These are phyloP conservation scores for Leptocoma aspasia DNA, from an alignment of 2,113 vertebrate species.

Conservation along the genomic window DNA sequence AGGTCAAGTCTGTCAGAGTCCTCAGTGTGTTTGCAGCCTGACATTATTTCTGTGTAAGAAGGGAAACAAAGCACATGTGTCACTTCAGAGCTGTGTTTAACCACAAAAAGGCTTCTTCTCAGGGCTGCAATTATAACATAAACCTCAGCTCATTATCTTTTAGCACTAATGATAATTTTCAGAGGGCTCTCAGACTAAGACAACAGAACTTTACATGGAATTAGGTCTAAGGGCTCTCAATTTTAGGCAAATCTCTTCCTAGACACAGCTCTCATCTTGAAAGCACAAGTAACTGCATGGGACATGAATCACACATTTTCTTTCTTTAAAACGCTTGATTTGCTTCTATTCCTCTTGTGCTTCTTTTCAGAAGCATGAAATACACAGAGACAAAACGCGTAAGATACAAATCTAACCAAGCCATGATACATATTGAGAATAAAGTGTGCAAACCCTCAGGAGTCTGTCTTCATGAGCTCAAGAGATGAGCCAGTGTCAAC, in stretches of 20 bases:
- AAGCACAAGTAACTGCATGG: neutral
- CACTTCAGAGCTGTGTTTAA: neutral
- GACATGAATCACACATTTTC: neutral
- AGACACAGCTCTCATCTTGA: neutral
- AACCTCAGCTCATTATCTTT: neutral
- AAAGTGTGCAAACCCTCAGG: neutral
- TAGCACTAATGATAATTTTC: neutral
- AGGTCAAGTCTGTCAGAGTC: neutral
- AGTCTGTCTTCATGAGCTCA: neutral
- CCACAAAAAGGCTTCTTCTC: neutral
- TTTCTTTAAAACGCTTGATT: neutral
- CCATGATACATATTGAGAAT: neutral
- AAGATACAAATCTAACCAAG: neutral
- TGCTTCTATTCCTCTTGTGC: neutral
- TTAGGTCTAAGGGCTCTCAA: neutral
- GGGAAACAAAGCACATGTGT: neutral
- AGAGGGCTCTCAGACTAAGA: neutral
- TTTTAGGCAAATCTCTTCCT: neutral
- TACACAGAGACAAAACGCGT: neutral
- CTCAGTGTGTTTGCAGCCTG: neutral
- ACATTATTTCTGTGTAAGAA: neutral
- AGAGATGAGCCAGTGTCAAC: constrained; percentile 8
- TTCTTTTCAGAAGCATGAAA: neutral
- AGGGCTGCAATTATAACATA: neutral
- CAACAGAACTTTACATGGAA: neutral